A percentile compares a stretch with the other conserved stretches of the same genome.
Conservation (phyloP, 2,797 vertebrate species). For the Betta splendens region DNA sequence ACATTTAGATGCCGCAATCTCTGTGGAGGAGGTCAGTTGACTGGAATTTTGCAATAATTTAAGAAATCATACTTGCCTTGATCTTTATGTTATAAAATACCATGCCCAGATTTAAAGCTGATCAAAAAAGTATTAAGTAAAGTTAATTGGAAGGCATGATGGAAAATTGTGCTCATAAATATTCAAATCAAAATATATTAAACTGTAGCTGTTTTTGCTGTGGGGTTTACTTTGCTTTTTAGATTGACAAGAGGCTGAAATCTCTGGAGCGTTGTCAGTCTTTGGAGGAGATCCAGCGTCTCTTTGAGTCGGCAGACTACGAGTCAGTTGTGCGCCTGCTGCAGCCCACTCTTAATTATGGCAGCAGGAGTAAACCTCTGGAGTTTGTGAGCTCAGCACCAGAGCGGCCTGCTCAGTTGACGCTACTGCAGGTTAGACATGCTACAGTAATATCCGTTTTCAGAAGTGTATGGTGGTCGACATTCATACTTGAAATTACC, state of each 20-base stretch:
- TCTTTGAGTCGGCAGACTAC: conserved; percentile 92
- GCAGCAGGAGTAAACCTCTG: conserved; percentile 86
- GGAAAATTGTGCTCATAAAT: neutral
- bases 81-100: too few relatives aligned
- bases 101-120: too few relatives aligned
- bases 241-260: conserved; percentile 97
- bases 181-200: neutral
- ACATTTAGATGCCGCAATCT: conserved; percentile 87
- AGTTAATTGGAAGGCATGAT: neutral
- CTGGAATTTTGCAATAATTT: too few relatives aligned
- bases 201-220: conserved; percentile 1
- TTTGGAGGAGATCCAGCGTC: conserved; percentile 95
- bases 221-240: conserved; percentile 24
- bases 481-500: neutral
- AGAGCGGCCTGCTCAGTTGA: conserved; percentile 93
- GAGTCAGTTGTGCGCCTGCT: conserved; percentile 90
- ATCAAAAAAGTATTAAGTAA: neutral
- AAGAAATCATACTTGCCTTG: too few relatives aligned
- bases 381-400: conserved; percentile 93
- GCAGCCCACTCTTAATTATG: conserved; percentile 89
- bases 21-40: conserved; percentile 90
- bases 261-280: conserved; percentile 98
- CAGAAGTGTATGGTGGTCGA: conserved; percentile 9
- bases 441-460: neutral
- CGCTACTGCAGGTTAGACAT: conserved; percentile 89